A percentile compares a stretch with the other conserved stretches of the same genome.
These are phyloP conservation scores for Temnothorax unifasciatus DNA, from an alignment of 2,888 invertebrate species.

Conservation along the genomic window DNA sequence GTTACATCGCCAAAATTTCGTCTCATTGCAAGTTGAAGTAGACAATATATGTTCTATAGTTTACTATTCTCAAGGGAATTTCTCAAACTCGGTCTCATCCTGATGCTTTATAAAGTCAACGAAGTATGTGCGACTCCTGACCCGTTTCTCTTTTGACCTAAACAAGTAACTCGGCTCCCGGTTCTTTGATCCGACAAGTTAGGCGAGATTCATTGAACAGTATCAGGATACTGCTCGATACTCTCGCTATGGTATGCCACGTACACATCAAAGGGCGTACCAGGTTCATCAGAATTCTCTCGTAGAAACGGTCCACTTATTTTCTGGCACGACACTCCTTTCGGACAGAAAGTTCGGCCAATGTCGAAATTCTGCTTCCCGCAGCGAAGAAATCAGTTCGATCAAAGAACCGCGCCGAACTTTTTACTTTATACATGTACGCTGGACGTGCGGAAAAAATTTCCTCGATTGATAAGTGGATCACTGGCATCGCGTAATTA, in stretches of 20 bases:
- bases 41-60: not conserved
- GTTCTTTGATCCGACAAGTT: slow-evolving; percentile 48
- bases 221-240: slow-evolving; percentile 39
- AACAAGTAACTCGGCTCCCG: slow-evolving; percentile 21
- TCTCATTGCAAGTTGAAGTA: not conserved
- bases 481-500: not conserved
- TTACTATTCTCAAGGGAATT: not conserved
- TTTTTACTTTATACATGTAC: slow-evolving; percentile 13
- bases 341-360: slow-evolving; percentile 41
- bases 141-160: slow-evolving; percentile 45
- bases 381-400: slow-evolving; percentile 54
- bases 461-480: not conserved
- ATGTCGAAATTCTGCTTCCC: slow-evolving; percentile 41
- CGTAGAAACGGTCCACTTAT: slow-evolving; percentile 53
- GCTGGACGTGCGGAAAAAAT: slow-evolving; percentile 14
- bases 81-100: slow-evolving; percentile 6
- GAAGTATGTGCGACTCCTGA: slow-evolving; percentile 43
- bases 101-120: slow-evolving; percentile 20
- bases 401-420: slow-evolving; percentile 26
- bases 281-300: slow-evolving; percentile 63
- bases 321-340: slow-evolving; percentile 45
- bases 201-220: slow-evolving; percentile 49
- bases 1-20: not conserved
- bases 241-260: slow-evolving; percentile 32
- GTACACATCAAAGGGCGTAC: slow-evolving; percentile 54